A percentile compares a stretch with the other conserved stretches of the same genome.
phyloP scores from a whole-genome alignment of 2,113 vertebrate species.

The Cyphomyrus plagiostoma region DNA sequence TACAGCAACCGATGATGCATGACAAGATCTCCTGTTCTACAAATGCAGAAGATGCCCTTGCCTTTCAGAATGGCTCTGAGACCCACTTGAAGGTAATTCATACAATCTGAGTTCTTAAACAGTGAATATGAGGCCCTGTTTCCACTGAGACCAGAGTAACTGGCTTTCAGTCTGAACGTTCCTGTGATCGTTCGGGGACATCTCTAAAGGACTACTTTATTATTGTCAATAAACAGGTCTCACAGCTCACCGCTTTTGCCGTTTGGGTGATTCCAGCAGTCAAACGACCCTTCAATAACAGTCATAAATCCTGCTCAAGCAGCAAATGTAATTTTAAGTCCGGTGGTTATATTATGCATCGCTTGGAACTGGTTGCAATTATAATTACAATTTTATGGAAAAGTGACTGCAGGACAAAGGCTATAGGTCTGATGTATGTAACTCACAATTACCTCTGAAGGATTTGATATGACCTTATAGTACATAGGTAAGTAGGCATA shows the following conservation, averaged over 20 bases:
- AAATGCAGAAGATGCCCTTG: background rate
- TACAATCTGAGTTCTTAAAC: background rate
- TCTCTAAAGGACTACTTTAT: constrained; percentile 4
- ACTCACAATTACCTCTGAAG: background rate
- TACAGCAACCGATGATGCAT: background rate
- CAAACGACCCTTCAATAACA: constrained; percentile 5
- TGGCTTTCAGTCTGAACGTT: background rate
- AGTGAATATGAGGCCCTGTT: background rate
- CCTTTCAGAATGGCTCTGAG: background rate
- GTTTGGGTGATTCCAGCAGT: background rate
- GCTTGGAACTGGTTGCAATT: background rate
- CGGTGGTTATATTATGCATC: background rate
- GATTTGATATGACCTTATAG: background rate
- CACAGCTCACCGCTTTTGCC: background rate
- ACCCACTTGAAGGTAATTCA: background rate
- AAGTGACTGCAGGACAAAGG: background rate
- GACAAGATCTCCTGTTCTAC: background rate
- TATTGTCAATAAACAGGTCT: constrained; percentile 5
- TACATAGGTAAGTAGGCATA: background rate
- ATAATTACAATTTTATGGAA: background rate
- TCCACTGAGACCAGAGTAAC: background rate
- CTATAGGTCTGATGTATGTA: background rate
- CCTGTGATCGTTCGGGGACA: background rate
- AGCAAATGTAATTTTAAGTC: background rate
- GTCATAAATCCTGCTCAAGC: background rate